Conservation (phyloP, 2,797 vertebrate genomes). For the Clarias platycephalus region DNA sequence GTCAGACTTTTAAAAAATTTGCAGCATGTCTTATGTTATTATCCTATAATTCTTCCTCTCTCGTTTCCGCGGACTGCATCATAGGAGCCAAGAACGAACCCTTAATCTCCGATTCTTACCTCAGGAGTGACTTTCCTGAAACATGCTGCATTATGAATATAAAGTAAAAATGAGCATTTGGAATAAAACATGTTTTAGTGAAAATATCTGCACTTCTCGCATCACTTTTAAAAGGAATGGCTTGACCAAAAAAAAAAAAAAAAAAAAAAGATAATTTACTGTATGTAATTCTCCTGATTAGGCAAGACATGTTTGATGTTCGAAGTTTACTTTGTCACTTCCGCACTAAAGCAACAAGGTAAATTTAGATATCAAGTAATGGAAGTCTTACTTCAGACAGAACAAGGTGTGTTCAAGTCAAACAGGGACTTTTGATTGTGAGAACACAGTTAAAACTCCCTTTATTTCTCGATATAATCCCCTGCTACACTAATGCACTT, state of each 20-base stretch:
- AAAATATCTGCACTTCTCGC: constrained; percentile 4
- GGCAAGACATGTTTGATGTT: not conserved
- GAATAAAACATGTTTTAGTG: constrained; percentile 1
- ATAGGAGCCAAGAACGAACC: not conserved
- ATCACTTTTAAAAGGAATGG: not conserved
- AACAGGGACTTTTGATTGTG: too few relatives aligned
- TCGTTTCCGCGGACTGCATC: not conserved
- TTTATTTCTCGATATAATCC: too few relatives aligned
- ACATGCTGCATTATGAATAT: not conserved
- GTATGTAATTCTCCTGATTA: not conserved
- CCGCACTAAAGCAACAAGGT: not conserved
- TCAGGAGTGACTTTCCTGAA: not conserved
- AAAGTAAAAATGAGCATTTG: constrained; percentile 15
- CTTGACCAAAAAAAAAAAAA: not conserved
- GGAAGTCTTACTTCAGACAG: not conserved
- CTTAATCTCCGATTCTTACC: not conserved
- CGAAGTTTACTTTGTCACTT: not conserved
- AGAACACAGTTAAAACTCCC: too few relatives aligned
- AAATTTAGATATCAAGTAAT: not conserved
- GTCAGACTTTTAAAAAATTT: not conserved
- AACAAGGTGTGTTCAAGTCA: too few relatives aligned
- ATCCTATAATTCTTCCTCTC: not conserved
- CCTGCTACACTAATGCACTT: too few relatives aligned
- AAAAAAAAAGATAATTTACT: too few relatives aligned
- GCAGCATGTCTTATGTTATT: not conserved